Evolutionary conservation across 2,113 vertebrate genomes (phyloP), one percentile per base, ranked within the genome.

Genomic region (Sinocyclocheilus anophthalmus): DNA sequence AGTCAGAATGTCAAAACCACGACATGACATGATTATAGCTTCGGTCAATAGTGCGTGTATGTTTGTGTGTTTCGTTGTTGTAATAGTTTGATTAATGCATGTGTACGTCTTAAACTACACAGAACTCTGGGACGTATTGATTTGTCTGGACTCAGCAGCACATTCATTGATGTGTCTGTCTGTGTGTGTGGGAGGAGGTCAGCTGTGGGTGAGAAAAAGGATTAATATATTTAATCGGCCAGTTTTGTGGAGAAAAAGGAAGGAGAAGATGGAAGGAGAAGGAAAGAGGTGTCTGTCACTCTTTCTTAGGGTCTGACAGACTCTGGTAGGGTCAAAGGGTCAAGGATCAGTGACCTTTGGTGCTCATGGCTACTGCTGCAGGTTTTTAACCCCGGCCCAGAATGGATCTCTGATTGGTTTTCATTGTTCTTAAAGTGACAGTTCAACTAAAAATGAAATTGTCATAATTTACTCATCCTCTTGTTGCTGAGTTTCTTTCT

Each of bases 221-320:
- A 48, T 42, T 59, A 72, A 45, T 70, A 50, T 55, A 72, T 85
- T 81, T 86, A 86, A 73, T 53, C 45, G 20, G 3, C 59, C 33
- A 6, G 30, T 86, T 80, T 42, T 59, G 42, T 53, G 18, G 14
- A 48, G 53, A 78, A 78, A 72, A 67, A 42, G 22, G 33, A 5
- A 82, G 39, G 53, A 63, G 9, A n/a, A 65, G 16, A 80, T 3
- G 37, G 22, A 63, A 45, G 42, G 3, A 3, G 5, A 33, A 2
- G 45, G 61, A 77, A 33, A 76, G 85, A 77, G 80, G 33, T 26
- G 87, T 77, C 87, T 79, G 82, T 76, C 78, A 53, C 20, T 87
- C 87, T 90, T 65, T 82, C 8, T 69, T 78, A 78, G 22, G 16
- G 57, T 92, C 84, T 87, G 92, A 92, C 90, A 88, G 88, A 53